Base-by-base conservation (phyloP, 2,888 invertebrate genomes). In the Dorcus parallelipipedus region DNA sequence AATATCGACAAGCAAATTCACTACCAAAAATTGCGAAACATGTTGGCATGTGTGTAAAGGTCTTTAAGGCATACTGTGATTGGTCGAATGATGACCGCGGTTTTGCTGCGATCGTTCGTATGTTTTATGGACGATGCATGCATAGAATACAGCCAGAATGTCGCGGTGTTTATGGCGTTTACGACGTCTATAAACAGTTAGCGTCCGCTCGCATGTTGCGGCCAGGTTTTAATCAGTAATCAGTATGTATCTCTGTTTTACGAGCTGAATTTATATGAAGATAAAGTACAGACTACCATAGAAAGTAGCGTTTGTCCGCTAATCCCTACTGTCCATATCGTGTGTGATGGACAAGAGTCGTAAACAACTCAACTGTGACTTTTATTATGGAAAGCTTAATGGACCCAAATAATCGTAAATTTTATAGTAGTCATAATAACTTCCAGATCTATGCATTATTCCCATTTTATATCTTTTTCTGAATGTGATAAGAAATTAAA, bases 191-290 rank as follows among this genome's bases (percentile, higher is more conserved):
- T 76, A 76, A 76, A 75, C 73, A 72, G 70, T 72, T 69, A 69
- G 69, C 70, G 70, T 71, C 71, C 67, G 69, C 71, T 72, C 69
- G 72, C 72, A 70, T 74, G 73, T 69, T 72, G 71, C 72, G 67
- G 71, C 73, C 68, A 67, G 69, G 69, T 72, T 74, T 71, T 75
- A 75, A 75, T 73, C 73, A 73, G 73, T 75, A 75, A 76, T 75
- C 75, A 76, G 75, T 76, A 75, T 76, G 75, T 76, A 76, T 75
- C 75, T 74, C 71, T 73, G 72, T 68, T 75, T 73, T 72, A 74
- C 68, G 73, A 66, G 66, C 66, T 67, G 70, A 71, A 72, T 73
- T 72, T 73, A 73, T 73, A 72, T 69, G 67, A 67, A 72, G 70
- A 73, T 73, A 70, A 71, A 70, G 69, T 67, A 66, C 65, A 64